Evolutionary conservation across 2,113 vertebrate species (phyloP).

Genomic region (Halichoerus grypus): DNA sequence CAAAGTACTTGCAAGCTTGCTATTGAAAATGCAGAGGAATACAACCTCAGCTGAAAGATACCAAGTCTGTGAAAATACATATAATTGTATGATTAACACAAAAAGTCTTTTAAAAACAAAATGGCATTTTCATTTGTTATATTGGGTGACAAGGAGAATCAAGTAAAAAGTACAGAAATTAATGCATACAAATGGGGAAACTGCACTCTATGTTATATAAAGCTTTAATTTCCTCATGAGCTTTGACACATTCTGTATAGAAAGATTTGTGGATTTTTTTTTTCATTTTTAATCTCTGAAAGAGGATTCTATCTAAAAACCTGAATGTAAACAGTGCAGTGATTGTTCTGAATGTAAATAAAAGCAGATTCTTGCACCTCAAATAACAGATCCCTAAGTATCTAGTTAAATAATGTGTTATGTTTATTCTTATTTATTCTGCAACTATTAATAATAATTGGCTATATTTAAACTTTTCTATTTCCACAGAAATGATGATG

Average conservation of each 20-base stretch:
- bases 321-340: background rate
- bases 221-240: slow-evolving; percentile 62
- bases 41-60: background rate
- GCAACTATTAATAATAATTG: slow-evolving; percentile 60
- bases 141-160: background rate
- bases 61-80: slow-evolving; percentile 12
- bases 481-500: slow-evolving; percentile 56
- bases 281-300: slow-evolving; percentile 59
- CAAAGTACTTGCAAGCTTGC: background rate
- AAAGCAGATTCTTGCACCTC: background rate
- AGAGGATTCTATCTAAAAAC: slow-evolving; percentile 8
- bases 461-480: slow-evolving; percentile 42
- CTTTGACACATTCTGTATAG: slow-evolving; percentile 27
- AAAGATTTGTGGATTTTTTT: background rate
- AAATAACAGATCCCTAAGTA: background rate
- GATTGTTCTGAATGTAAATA: slow-evolving; percentile 59
- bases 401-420: slow-evolving; percentile 45
- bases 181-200: slow-evolving; percentile 39
- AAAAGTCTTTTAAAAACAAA: slow-evolving; percentile 32
- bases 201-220: background rate
- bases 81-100: slow-evolving; percentile 47
- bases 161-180: slow-evolving; percentile 43
- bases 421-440: slow-evolving; percentile 70
- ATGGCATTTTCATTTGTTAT: slow-evolving; percentile 50
- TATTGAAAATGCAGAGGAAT: background rate